Evolutionary conservation across 2,113 vertebrate genomes (phyloP), one percentile per base, ranked within the genome.

Genomic region (Gallinago undulata): DNA sequence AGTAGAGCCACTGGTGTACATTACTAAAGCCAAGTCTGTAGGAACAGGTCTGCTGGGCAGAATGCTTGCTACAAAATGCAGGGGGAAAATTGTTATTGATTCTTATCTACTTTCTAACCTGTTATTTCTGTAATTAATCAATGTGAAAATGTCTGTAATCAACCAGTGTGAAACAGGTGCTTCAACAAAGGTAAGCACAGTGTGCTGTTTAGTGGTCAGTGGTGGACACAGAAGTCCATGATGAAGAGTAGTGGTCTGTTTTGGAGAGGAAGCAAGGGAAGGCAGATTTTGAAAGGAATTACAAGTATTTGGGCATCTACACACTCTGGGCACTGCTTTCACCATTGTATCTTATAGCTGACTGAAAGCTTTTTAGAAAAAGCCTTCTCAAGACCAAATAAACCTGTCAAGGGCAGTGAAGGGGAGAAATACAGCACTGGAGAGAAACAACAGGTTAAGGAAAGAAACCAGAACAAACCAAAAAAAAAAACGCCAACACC

Each of bases 1-100:
- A 6, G 99, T 99, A 16, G 99, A 99, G 19, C 99, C 99, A 16
- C 99, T 99, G 83, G 99, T 99, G 89, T 99, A 99, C 99, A 99
- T 99, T 37, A 99, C 98, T 56, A 99, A 98, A 30, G 99, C 99
- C 92, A 99, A 91, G 96, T 99, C 99, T 4, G 98, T 98, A 33
- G 99, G 98, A 80, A 91, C 79, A 11, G 99, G 99, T 96, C 98
- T 97, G 89, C 97, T 98, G 41, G 98, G 98, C 60, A 91, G 66
- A 87, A 96, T 50, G 47, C 48, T 97, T 87, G 92, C 99, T 99
- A 96, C 41, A 73, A 89, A 95, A 94, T 15, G 6, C 30, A 94
- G 51, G 43, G 96, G 80, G 43, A 59, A 91, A 89, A 19, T 0
- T 4, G 4, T 78, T 78, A 89, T 4, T 77, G 30, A 62, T 55